Evolutionary conservation across 2,113 vertebrate genomes (phyloP).

Genomic region (Tupaia tana): DNA sequence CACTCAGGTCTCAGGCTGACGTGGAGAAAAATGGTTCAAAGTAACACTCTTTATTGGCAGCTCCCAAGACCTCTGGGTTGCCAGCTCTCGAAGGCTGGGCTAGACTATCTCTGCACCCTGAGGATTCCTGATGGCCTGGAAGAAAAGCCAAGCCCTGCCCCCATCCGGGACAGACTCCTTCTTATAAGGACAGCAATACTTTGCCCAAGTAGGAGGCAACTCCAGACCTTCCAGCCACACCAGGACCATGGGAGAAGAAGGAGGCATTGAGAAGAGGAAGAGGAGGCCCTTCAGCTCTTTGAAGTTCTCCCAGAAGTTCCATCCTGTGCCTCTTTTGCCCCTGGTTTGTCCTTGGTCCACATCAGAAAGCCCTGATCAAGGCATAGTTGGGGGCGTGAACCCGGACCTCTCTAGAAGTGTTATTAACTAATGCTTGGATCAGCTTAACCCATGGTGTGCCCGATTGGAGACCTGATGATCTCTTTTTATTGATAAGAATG

Average conservation of each 20-base stretch:
- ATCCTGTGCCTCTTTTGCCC: background rate
- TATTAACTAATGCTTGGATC: background rate
- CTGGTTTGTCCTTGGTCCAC: background rate
- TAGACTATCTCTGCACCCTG: background rate
- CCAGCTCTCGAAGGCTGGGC: background rate
- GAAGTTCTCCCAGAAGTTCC: background rate
- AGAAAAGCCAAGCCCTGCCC: background rate
- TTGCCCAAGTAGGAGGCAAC: background rate
- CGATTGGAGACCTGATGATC: background rate
- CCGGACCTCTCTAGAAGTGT: background rate
- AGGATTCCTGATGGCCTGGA: background rate
- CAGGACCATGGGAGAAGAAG: background rate
- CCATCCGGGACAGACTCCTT: background rate
- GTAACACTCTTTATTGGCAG: background rate
- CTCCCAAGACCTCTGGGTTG: background rate
- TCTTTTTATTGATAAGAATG: conserved; percentile 35
- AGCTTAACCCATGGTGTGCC: background rate
- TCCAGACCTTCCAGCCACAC: background rate
- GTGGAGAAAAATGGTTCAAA: background rate
- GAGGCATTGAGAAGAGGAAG: background rate
- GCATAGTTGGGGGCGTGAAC: background rate
- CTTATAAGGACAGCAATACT: background rate
- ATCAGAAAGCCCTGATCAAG: background rate
- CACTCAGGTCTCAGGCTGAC: background rate
- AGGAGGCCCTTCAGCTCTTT: background rate